A percentile compares a stretch with the other conserved stretches of the same genome.
Conservation (phyloP, 2,888 invertebrate species). For the Salpingus planirostris region DNA sequence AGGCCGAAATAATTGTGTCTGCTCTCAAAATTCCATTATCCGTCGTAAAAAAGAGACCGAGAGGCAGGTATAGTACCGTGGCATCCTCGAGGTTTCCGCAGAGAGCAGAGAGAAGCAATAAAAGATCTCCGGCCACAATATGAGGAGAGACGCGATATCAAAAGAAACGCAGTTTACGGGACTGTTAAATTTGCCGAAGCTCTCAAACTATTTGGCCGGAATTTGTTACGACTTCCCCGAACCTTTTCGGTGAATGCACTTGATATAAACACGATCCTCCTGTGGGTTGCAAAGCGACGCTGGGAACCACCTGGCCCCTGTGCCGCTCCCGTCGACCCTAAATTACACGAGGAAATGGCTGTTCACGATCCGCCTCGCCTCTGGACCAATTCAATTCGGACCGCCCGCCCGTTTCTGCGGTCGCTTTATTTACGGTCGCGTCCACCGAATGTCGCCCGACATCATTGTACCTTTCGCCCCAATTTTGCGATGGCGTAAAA, state of each 20-base stretch:
- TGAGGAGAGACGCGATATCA: no score
- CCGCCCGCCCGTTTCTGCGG: constrained; percentile 25
- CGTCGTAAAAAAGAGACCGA: no score
- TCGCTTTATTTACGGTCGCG: constrained; percentile 32
- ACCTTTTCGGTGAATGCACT: constrained; percentile 32
- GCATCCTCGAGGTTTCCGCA: no score
- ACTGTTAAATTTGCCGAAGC: constrained; percentile 18
- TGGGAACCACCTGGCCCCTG: constrained; percentile 27
- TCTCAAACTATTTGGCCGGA: constrained; percentile 23
- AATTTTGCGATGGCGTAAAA: no score
- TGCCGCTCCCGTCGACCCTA: constrained; percentile 30
- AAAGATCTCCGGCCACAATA: no score
- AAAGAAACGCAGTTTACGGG: constrained; percentile 6
- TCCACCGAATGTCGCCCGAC: constrained; percentile 33
- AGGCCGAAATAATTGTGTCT: no score
- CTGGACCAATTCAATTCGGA: constrained; percentile 31
- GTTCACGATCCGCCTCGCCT: constrained; percentile 32
- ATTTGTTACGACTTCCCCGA: constrained; percentile 30
- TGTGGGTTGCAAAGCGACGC: constrained; percentile 26
- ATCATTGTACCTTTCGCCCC: constrained; percentile 19
- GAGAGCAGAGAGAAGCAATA: no score
- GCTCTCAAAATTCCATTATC: no score
- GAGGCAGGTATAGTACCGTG: no score
- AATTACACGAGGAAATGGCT: constrained; percentile 36
- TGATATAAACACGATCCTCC: constrained; percentile 32